phyloP scores from a whole-genome alignment of 2,888 invertebrate species.

The Teleogryllus oceanicus region DNA sequence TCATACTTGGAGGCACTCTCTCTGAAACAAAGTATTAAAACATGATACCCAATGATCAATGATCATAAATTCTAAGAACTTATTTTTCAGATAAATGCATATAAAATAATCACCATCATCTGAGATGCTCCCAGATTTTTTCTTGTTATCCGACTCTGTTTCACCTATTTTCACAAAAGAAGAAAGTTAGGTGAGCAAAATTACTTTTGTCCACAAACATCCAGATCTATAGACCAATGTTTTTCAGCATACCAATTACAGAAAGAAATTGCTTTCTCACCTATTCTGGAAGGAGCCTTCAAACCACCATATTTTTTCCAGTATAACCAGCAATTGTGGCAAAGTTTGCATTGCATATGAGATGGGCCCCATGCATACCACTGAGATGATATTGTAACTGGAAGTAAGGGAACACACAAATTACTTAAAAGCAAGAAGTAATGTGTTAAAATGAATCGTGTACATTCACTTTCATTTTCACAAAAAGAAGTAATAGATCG shows the following conservation, averaged over 20 bases:
- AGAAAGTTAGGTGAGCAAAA: background rate
- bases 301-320: conserved; percentile 99
- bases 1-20: conserved; percentile 49
- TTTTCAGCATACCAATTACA: background rate
- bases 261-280: conserved; percentile 39
- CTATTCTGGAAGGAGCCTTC: conserved; percentile 65
- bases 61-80: no score
- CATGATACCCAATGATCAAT: no score
- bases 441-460: background rate
- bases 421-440: background rate
- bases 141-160: conserved; percentile 41
- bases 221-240: background rate
- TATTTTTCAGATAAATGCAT: no score
- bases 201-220: background rate
- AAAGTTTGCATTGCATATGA: conserved; percentile 88
- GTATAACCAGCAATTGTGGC: conserved; percentile 91
- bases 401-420: conserved; percentile 40
- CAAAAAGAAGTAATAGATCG: background rate
- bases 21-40: background rate
- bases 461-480: background rate
- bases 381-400: conserved; percentile 72
- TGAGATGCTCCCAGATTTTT: conserved; percentile 42
- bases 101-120: conserved; percentile 40
- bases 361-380: conserved; percentile 98
- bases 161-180: conserved; percentile 40